Conservation (phyloP, 1,140 invertebrate genomes). For the Diprion similis region DNA sequence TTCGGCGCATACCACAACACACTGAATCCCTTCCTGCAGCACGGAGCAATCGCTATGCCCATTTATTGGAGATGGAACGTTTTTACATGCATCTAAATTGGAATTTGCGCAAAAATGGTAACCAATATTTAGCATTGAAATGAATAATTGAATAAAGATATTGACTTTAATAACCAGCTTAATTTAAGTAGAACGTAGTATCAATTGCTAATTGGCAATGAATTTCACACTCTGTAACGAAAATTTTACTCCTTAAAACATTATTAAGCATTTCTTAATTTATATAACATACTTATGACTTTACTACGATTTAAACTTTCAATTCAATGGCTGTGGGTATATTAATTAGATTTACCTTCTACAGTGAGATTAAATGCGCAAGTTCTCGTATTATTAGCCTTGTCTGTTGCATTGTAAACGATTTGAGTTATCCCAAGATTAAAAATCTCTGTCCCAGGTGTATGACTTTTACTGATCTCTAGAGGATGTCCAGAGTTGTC, state of each 20-base stretch:
- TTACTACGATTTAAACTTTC: too few species aligned
- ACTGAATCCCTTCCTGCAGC: conserved; percentile 59
- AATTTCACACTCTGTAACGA: too few species aligned
- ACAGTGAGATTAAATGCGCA: conserved; percentile 70
- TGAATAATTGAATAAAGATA: too few species aligned
- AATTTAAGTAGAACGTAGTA: too few species aligned
- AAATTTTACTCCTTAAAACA: conserved; percentile 4
- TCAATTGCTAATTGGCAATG: too few species aligned
- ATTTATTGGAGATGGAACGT: conserved; percentile 64
- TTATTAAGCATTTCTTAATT: too few species aligned
- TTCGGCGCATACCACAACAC: conserved; percentile 66
- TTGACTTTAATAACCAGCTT: too few species aligned
- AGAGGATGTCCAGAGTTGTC: conserved; percentile 70
- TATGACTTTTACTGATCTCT: conserved; percentile 45
- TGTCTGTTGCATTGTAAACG: conserved; percentile 67
- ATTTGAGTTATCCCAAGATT: conserved; percentile 66
- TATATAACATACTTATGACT: too few species aligned
- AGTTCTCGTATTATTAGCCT: conserved; percentile 65
- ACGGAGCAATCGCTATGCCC: conserved; percentile 65
- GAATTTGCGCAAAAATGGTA: too few species aligned
- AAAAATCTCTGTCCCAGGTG: conserved; percentile 52
- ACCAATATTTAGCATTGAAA: too few species aligned
- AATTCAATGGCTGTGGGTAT: too few species aligned
- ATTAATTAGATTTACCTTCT: conserved; percentile 60
- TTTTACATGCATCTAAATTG: conserved; percentile 61